Evolutionary conservation across 2,888 invertebrate genomes (phyloP).

Genomic region (Heliconius cydno): DNA sequence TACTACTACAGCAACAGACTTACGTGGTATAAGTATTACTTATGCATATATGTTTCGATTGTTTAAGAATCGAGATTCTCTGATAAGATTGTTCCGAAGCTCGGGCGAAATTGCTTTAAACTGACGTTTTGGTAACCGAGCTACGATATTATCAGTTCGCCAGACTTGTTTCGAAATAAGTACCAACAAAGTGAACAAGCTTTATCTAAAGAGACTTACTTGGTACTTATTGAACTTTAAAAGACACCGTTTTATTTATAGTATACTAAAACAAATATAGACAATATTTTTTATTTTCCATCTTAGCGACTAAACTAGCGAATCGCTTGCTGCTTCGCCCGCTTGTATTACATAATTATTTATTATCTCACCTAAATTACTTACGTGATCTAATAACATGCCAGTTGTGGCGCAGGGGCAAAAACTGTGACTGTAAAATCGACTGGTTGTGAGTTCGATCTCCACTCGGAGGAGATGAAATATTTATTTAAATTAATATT

Average conservation of each 20-base stretch:
- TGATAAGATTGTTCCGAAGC: slow-evolving; percentile 23
- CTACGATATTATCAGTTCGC: slow-evolving; percentile 33
- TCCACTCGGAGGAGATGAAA: too few species aligned
- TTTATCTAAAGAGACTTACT: slow-evolving; percentile 11
- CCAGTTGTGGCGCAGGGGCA: too few species aligned
- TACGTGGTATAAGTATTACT: neutral
- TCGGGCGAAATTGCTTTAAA: slow-evolving; percentile 28
- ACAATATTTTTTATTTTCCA: neutral
- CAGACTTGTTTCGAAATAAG: slow-evolving; percentile 31
- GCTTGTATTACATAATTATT: too few species aligned
- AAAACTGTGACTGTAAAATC: too few species aligned
- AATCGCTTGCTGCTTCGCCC: too few species aligned
- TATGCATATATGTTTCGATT: slow-evolving; percentile 1
- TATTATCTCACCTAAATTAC: too few species aligned
- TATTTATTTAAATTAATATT: too few species aligned
- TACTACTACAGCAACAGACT: neutral
- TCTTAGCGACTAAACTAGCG: too few species aligned
- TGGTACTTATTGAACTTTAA: slow-evolving; percentile 16
- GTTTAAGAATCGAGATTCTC: slow-evolving; percentile 11
- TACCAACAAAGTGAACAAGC: slow-evolving; percentile 33
- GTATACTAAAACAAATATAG: neutral
- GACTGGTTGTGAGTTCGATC: too few species aligned
- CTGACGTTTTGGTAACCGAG: slow-evolving; percentile 29
- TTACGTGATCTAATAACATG: too few species aligned
- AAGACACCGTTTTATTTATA: neutral